These are phyloP conservation scores for Melanerpes aurifrons DNA, from an alignment of 2,113 vertebrate species.

Conservation along the genomic window DNA sequence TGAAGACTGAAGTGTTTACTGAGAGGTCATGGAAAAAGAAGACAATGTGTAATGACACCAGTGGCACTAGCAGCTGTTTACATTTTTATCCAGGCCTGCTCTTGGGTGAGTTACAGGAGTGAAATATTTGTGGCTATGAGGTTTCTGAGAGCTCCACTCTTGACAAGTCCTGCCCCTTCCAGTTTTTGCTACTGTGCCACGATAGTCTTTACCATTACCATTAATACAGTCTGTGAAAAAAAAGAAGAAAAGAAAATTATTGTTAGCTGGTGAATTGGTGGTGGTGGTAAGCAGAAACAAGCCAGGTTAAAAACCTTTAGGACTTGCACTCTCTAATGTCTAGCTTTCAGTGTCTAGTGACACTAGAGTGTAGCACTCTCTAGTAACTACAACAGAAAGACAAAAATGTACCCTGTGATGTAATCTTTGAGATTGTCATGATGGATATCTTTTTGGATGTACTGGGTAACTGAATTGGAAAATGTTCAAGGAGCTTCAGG, in stretches of 20 bases:
- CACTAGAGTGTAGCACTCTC: neutral
- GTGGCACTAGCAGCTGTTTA: constrained; percentile 63
- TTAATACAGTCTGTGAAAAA: constrained; percentile 82
- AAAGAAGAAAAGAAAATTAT: neutral
- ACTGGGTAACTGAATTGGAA: neutral
- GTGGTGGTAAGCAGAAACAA: neutral
- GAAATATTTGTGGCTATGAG: constrained; percentile 84
- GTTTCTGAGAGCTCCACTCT: constrained; percentile 83
- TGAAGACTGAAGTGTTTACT: neutral
- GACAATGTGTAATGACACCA: neutral
- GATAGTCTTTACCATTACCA: constrained; percentile 81
- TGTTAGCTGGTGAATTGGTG: no score
- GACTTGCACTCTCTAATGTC: neutral
- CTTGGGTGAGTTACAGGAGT: constrained; percentile 79
- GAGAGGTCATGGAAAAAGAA: neutral
- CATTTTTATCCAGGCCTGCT: constrained; percentile 86
- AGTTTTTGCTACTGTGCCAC: constrained; percentile 83
- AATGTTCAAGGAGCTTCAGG: neutral
- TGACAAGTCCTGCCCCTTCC: constrained; percentile 83
- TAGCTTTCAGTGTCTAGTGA: no score
- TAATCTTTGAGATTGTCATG: neutral
- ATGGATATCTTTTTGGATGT: neutral
- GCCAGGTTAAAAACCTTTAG: neutral
- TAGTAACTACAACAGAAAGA: neutral
- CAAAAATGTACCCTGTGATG: neutral